Conservation (phyloP, 2,888 invertebrate species). For the Plagiodera versicolora region DNA sequence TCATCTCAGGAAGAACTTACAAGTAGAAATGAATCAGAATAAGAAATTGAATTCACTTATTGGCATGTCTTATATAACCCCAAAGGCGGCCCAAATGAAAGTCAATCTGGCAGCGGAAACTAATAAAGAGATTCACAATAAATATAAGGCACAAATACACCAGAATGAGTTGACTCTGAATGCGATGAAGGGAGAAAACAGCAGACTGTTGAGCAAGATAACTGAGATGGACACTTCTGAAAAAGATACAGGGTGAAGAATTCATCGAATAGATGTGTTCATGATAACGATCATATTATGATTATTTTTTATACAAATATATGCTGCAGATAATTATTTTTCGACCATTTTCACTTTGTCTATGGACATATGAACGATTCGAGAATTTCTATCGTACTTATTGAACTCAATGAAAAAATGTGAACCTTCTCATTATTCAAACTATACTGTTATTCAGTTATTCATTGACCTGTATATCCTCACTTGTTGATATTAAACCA, state of each 20-base stretch:
- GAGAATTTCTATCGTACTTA: too few species aligned
- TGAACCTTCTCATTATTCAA: too few species aligned
- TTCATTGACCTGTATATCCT: too few species aligned
- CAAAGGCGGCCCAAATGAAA: conserved; percentile 65
- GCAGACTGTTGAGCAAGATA: conserved; percentile 43
- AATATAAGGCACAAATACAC: conserved; percentile 47
- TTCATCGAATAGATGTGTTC: too few species aligned
- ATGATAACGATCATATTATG: too few species aligned
- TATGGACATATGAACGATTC: too few species aligned
- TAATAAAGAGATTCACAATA: conserved; percentile 62
- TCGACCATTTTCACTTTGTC: too few species aligned
- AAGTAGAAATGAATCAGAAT: conserved; percentile 66
- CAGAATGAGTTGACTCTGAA: conserved; percentile 54
- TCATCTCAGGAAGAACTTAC: conserved; percentile 69
- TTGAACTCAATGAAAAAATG: too few species aligned
- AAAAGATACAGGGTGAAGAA: conserved; percentile 5
- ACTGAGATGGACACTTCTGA: conserved; percentile 23
- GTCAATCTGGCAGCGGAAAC: conserved; percentile 65
- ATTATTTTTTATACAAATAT: background rate
- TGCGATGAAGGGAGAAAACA: conserved; percentile 54
- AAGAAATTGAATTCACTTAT: conserved; percentile 73
- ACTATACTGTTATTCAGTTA: too few species aligned
- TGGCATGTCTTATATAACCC: conserved; percentile 63
- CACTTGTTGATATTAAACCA: conserved; percentile 7
- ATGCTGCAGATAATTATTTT: too few species aligned